Evolutionary conservation across 1,140 invertebrate genomes (phyloP), one percentile per base, ranked within the genome.

Genomic region (Contarinia nasturtii): DNA sequence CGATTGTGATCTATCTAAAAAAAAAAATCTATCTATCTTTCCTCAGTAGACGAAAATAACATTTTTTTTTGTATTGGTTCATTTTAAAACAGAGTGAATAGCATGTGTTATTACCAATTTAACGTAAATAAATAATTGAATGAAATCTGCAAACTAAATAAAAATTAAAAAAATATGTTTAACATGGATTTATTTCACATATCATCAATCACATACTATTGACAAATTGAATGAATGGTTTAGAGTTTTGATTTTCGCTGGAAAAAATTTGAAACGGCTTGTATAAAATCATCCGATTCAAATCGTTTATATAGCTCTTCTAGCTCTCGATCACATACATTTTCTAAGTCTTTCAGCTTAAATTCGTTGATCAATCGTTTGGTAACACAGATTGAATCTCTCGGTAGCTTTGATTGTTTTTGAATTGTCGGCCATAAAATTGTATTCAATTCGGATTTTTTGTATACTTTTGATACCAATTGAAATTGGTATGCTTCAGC

Each of bases 381-480:
- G 5, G 73, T 67, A 20, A 66, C 58, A 45, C 66, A 48, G 51
- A 81, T 51, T 5, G 73, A 75, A 60, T 72, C 63, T 43, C 62
- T 12, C 3, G 74, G 68, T 45, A 78, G 48, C 12, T 64, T 63
- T 8, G 67, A 57, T 45, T 70, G 57, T 50, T 68, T 62, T n/a
- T 61, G 57, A 20, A 79, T 66, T 48, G 65, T 66, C 18, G 66
- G 55, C 70, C 68, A 76, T 37, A 78, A 70, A 56, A 80, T 72
- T 41, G 60, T 56, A 45, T 71, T 56, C 49, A 83, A 69, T 18
- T 66, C 64, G 34, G 72, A 60, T 46, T 69, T 58, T 34, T 76
- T 61, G 42, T 67, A 76, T 10, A 90, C 60, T 57, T 78, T 67
- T 34, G 79, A 78, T 1, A 92, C 71, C 37, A 94, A 72, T 37